Base-by-base conservation (phyloP, 2,797 vertebrate species). In the Gila robusta region DNA sequence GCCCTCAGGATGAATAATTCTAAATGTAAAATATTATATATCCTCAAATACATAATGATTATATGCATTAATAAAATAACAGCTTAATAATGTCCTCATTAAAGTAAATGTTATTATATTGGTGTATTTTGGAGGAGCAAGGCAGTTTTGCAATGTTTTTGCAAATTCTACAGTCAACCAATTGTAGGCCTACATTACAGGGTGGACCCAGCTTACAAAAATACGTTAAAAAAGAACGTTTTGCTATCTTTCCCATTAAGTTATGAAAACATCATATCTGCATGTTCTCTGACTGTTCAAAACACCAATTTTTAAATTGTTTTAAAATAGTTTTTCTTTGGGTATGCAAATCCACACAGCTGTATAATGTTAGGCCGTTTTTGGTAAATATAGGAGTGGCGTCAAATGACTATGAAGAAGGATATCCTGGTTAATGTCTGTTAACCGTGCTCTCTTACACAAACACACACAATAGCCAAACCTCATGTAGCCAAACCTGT, bases 321-420 rank as follows among this genome's bases (percentile, higher is more conserved):
- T 59, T 4, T n/a, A 59, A 59, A 59, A 62, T 6, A 5, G 4
- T 6, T 62, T 64, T 64, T 28, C 12, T 14, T 64, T 64, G 5
- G 5, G 16, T 28, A 16, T 6, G 1, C 26, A 28, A 28, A 64
- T 49, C 47, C 47, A 17, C 47, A 6, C 21, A 41, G 49, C 23
- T 41, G 10, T 37, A 67, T 71, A 79, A 59, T 44, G 37, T 47
- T 26, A 62, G 83, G 41, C 69, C 28, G 41, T 79, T 79, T 84
- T 79, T 85, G 87, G 93, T 91, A 93, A 94, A 95, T 89, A 95
- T 91, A 92, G 93, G 94, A 94, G 94, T 26, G 92, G 89, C 87
- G 62, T 26, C 62, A 69, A 49, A 73, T 44, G 26, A n/a, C 47
- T 47, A 37, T 54, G 32, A 64, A 90, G 66, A 77, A 90, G 89